Conservation (phyloP, 2,888 invertebrate genomes). For the Cepaea hortensis region DNA sequence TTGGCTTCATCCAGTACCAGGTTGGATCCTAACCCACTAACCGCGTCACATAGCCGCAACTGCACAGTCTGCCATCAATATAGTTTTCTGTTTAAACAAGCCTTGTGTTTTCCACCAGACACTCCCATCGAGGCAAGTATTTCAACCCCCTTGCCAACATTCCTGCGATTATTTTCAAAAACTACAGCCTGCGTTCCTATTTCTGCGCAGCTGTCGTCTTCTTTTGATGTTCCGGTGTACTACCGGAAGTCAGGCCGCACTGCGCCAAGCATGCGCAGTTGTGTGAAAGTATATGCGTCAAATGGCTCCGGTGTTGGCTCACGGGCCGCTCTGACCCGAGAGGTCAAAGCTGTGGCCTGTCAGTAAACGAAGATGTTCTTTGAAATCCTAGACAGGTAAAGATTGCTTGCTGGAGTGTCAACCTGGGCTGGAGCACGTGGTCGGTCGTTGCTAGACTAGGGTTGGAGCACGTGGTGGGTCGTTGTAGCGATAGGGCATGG, state of each 20-base stretch:
- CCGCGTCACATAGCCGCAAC: too few relatives aligned
- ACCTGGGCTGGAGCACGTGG: neutral
- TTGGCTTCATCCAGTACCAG: too few relatives aligned
- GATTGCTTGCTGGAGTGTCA: neutral
- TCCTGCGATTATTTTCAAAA: conserved; percentile 8
- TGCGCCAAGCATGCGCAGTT: conserved; percentile 46
- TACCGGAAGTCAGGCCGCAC: conserved; percentile 41
- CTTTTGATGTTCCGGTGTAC: conserved; percentile 25
- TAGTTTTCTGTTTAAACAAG: too few relatives aligned
- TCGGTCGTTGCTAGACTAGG: too few relatives aligned
- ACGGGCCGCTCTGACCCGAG: conserved; percentile 19
- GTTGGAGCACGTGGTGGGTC: neutral
- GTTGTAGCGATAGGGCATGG: neutral
- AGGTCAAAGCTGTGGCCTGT: conserved; percentile 37
- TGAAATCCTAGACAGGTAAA: conserved; percentile 35
- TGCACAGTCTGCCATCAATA: too few relatives aligned
- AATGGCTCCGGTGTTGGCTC: conserved; percentile 37
- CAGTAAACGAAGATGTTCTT: conserved; percentile 38
- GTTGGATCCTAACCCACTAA: too few relatives aligned
- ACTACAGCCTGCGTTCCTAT: neutral
- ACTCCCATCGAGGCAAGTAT: neutral
- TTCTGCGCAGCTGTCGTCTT: conserved; percentile 30
- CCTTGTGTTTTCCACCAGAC: too few relatives aligned
- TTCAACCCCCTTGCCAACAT: neutral
- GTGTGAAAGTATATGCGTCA: conserved; percentile 48